Base-by-base conservation (phyloP, 2,888 invertebrate genomes). In the Torymus aiolomorphi region DNA sequence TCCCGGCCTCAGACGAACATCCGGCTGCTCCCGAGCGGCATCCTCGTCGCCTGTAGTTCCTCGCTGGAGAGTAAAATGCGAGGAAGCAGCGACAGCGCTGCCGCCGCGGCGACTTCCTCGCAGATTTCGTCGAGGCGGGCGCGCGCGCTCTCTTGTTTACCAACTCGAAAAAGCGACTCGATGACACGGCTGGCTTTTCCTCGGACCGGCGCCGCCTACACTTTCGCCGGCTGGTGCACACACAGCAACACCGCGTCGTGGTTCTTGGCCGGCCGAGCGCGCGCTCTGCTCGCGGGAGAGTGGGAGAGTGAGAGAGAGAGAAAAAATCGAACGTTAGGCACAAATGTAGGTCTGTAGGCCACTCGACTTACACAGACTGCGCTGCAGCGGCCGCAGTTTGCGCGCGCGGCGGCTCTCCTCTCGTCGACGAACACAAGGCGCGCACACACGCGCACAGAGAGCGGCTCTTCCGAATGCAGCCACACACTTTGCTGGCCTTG, bases 261-360 rank as follows among this genome's bases (percentile, higher is more conserved):
- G 4, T 31, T 31, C 31, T 31, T 31, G 31, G 31, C 31, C 31
- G 31, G 31, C 31, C 31, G 31, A 31, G 31, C 31, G 31, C 31
- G 31, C 31, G 31, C 49, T 61, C 54, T 56, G 20, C 20, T 11
- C 63, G 74, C 16, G 16, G n/a, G 49, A 59, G 61, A 75, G 59
- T 24, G 56, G 54, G 65, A 73, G 56, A 16, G 65, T 63, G 56
- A 16, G 74, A 66, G 51, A 16, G 63, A 51, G 65, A 63, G 56
- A 91, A 91, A 91, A 91, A 92, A 92, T 93, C 90, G 93, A 93
- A 93, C 92, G 92, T 93, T 93, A 92, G 92, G 92, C 92, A 92
- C 92, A 92, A 95, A 95, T 95, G 94, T 95, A 95, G 95, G 95
- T 95, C 95, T 95, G 93, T 95, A 95, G 95, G 95, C 94, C 95